Base-by-base conservation (phyloP, 2,888 invertebrate genomes). In the Odontothrips loti region DNA sequence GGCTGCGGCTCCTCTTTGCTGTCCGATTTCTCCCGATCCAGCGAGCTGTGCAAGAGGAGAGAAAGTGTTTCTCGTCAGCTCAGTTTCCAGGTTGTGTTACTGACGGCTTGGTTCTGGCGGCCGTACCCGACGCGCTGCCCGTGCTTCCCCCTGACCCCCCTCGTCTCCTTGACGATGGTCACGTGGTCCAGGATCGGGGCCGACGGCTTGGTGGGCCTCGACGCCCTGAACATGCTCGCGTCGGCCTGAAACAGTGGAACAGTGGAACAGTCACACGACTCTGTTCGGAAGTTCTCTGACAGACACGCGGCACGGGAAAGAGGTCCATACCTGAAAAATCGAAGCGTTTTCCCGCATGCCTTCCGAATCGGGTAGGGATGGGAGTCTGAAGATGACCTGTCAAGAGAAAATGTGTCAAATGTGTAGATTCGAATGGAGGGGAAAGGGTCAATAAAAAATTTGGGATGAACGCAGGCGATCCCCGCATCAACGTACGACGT, bases 401-500 rank as follows among this genome's bases (percentile, higher is more conserved):
- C 86, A 87, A 43, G 83, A 80, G 51, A 81, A 78, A 2, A 80
- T 51, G 8, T 43, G 34, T 43, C 34, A 43, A 6, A 43, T 2
- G 34, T 43, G n/a, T n/a, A n/a, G n/a, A n/a, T n/a, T n/a, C n/a
- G n/a, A n/a, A n/a, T n/a, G n/a, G n/a, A n/a, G n/a, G n/a, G n/a
- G n/a, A n/a, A n/a, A n/a, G n/a, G n/a, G n/a, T n/a, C n/a, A n/a
- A n/a, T n/a, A n/a, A n/a, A n/a, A n/a, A n/a, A n/a, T n/a, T n/a
- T n/a, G n/a, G n/a, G n/a, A n/a, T n/a, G n/a, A n/a, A n/a, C n/a
- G n/a, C n/a, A n/a, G n/a, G n/a, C n/a, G n/a, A n/a, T n/a, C n/a
- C n/a, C n/a, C n/a, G n/a, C n/a, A n/a, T n/a, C n/a, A n/a, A n/a
- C 88, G 88, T 87, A 92, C 96, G 85, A 96, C 95, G 86, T 96